Base-by-base conservation (phyloP, 2,113 vertebrate genomes). In the Genyomyrus donnyi region DNA sequence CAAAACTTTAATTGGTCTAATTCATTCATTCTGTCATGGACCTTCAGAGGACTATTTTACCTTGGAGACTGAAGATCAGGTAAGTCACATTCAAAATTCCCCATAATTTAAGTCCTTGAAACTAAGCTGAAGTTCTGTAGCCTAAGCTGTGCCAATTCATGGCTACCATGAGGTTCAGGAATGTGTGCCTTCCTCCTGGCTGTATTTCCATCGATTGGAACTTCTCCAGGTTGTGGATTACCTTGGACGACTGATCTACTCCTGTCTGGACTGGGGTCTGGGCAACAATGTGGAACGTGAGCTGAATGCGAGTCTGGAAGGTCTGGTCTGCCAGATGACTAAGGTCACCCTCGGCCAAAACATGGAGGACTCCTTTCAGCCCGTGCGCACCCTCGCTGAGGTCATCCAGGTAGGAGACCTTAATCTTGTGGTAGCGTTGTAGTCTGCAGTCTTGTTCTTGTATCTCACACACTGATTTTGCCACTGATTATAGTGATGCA, bases 261-360 rank as follows among this genome's bases (percentile, higher is more conserved):
- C 93, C 84, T 95, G 95, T 84, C 93, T 96, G 91, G 96, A 96
- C 90, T 96, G 96, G 96, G 96, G 96, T 84, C 93, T 96, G 0
- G 88, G 91, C 58, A 93, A 91, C 31, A 90, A 95, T 45, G 24
- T 92, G 7, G 96, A 96, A 90, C 91, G 96, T 31, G 94, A 96
- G 21, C 90, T 96, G 90, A 94, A 94, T 0, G 85, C 93, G 42
- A 92, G 94, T 5, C 90, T 96, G 83, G 94, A 95, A 91, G 93
- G 93, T 42, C 90, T 96, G 74, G 91, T 96, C 58, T 92, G 90
- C 87, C 90, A 93, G 39, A 95, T 96, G 94, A 90, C 95, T 89
- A 95, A 94, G 11, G 90, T 96, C 88, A 91, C 94, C 31, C 53
- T 91, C 0, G 49, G 92, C 46, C 80, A 90, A 70, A 21, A 11